phyloP scores from a whole-genome alignment of 2,797 vertebrate genomes.

The Artibeus jamaicensis region DNA sequence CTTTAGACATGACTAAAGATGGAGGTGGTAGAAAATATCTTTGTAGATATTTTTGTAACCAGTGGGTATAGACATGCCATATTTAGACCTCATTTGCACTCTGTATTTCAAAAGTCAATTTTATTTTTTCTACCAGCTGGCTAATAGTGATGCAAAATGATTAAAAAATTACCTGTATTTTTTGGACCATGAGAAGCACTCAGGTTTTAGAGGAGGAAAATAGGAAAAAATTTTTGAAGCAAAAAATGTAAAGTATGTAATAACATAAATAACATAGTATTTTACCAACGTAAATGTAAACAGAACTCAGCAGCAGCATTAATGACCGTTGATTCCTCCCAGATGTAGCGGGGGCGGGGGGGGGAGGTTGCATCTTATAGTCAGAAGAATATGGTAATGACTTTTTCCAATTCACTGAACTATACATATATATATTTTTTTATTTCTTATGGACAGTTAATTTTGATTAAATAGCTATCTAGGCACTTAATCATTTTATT shows the following conservation, averaged over 20 bases:
- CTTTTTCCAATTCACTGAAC: neutral
- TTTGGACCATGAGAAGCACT: too few relatives aligned
- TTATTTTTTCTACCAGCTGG: neutral
- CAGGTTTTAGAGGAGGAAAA: too few relatives aligned
- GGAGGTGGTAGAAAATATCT: neutral
- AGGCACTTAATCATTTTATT: slow-evolving; percentile 11
- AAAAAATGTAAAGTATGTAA: too few relatives aligned
- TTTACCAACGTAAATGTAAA: too few relatives aligned
- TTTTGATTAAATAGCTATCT: slow-evolving; percentile 42
- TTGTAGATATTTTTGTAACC: neutral
- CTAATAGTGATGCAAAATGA: slow-evolving; percentile 36
- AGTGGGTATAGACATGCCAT: neutral
- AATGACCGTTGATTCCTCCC: too few relatives aligned
- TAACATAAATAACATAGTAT: too few relatives aligned
- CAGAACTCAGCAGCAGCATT: too few relatives aligned
- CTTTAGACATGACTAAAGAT: neutral
- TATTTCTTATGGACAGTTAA: slow-evolving; percentile 30
- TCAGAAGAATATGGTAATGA: neutral
- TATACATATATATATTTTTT: neutral
- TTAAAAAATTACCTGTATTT: neutral
- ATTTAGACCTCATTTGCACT: neutral
- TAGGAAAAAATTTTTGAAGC: too few relatives aligned
- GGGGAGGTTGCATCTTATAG: too few relatives aligned
- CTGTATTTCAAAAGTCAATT: neutral
- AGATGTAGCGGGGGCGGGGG: too few relatives aligned